Evolutionary conservation across 2,888 invertebrate species (phyloP).

Genomic region (Criorhina ranunculi): DNA sequence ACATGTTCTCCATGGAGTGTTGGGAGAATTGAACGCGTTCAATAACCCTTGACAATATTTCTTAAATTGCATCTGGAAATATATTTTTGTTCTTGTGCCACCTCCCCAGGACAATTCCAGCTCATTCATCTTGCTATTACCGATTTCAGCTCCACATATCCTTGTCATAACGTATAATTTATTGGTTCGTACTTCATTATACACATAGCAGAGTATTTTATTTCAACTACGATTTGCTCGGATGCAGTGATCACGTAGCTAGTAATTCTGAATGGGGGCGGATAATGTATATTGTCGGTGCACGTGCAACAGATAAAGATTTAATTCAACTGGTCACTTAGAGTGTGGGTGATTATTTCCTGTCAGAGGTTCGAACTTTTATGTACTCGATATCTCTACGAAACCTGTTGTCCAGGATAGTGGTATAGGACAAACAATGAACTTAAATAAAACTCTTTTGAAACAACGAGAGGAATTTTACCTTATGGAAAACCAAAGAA

Average conservation of each 20-base stretch:
- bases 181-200: constrained; percentile 8
- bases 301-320: constrained; percentile 32
- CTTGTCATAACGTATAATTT: constrained; percentile 18
- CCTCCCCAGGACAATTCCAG: neutral
- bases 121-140: neutral
- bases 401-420: neutral
- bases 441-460: too few relatives aligned
- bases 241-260: constrained; percentile 18
- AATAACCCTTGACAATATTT: neutral
- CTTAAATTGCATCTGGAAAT: neutral
- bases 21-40: neutral
- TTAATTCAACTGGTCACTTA: constrained; percentile 35
- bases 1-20: neutral
- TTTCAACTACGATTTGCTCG: constrained; percentile 21
- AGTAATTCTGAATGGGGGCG: neutral
- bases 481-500: too few relatives aligned
- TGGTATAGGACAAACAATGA: neutral
- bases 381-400: neutral
- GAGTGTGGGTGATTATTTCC: neutral
- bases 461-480: too few relatives aligned
- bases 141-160: neutral
- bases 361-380: neutral
- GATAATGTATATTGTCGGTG: neutral
- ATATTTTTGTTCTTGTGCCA: neutral
- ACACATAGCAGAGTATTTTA: constrained; percentile 1